A percentile compares a stretch with the other conserved stretches of the same genome.
phyloP scores from a whole-genome alignment of 2,113 vertebrate species.

The Pavo muticus region DNA sequence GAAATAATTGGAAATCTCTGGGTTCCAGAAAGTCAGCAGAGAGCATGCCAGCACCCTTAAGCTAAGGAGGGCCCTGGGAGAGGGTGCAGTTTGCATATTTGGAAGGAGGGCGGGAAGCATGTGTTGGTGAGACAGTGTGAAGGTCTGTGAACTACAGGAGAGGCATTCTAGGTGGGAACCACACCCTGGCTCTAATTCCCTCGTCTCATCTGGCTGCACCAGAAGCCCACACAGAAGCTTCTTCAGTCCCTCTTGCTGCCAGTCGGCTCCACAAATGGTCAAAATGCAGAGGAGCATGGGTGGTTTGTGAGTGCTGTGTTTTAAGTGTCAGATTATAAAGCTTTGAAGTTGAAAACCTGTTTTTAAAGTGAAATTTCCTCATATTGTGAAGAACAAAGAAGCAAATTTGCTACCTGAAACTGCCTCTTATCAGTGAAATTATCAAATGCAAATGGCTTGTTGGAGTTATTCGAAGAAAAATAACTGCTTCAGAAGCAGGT shows the following conservation, averaged over 20 bases:
- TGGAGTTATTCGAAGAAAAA: background rate
- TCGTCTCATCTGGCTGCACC: conserved; percentile 43
- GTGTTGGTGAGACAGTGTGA: conserved; percentile 35
- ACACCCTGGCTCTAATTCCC: conserved; percentile 44
- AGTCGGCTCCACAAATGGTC: background rate
- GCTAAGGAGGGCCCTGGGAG: conserved; percentile 68
- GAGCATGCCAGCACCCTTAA: conserved; percentile 64
- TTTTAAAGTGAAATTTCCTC: conserved; percentile 41
- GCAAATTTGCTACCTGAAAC: conserved; percentile 26
- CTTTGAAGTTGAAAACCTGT: conserved; percentile 41
- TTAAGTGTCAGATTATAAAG: background rate
- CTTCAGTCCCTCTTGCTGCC: background rate
- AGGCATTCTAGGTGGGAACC: conserved; percentile 62
- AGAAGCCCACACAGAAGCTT: conserved; percentile 53
- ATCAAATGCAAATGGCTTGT: background rate
- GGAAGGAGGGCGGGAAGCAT: conserved; percentile 45
- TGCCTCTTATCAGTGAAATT: background rate
- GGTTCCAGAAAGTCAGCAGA: conserved; percentile 65
- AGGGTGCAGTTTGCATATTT: conserved; percentile 61
- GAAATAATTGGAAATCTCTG: conserved; percentile 69
- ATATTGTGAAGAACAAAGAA: conserved; percentile 2
- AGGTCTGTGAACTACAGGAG: conserved; percentile 60
- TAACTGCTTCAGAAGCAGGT: background rate
- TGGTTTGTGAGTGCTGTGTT: background rate
- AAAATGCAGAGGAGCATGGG: background rate